These are phyloP conservation scores for Distichodus sexfasciatus DNA, from an alignment of 2,797 vertebrate genomes.

Conservation along the genomic window DNA sequence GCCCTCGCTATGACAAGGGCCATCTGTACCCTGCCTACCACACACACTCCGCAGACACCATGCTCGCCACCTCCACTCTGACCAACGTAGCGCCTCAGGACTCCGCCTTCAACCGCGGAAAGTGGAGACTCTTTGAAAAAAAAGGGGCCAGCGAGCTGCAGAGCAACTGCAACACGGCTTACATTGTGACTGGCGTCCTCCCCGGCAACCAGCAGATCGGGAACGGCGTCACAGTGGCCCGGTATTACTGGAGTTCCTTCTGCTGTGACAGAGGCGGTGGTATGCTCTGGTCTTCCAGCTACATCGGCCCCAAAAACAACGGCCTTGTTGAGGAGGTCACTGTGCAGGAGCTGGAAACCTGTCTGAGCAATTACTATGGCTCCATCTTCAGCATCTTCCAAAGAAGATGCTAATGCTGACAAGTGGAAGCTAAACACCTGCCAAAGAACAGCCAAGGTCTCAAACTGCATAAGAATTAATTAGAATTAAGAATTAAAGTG, in stretches of 20 bases:
- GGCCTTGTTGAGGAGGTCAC: neutral
- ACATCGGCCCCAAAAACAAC: slow-evolving; percentile 23
- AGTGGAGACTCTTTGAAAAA: slow-evolving; percentile 32
- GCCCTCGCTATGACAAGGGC: slow-evolving; percentile 35
- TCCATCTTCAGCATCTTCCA: slow-evolving; percentile 5
- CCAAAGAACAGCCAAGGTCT: too few relatives aligned
- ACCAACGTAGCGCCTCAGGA: slow-evolving; percentile 52
- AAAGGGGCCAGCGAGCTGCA: neutral
- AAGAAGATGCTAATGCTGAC: slow-evolving; percentile 9
- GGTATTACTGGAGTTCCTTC: slow-evolving; percentile 46
- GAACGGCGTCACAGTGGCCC: slow-evolving; percentile 23
- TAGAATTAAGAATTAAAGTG: too few relatives aligned
- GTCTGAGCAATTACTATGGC: neutral
- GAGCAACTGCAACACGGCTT: neutral
- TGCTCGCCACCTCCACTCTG: slow-evolving; percentile 49
- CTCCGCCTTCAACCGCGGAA: slow-evolving; percentile 17
- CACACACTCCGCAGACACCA: slow-evolving; percentile 12
- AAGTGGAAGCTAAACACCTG: neutral
- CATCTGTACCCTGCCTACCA: slow-evolving; percentile 50
- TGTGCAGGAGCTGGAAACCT: slow-evolving; percentile 1
- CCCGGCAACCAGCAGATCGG: slow-evolving; percentile 18
- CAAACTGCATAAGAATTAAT: too few relatives aligned
- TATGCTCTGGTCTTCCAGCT: neutral
- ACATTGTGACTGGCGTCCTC: slow-evolving; percentile 47
- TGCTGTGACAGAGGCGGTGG: slow-evolving; percentile 8